phyloP scores from a whole-genome alignment of 2,797 vertebrate genomes.

The Myiotriccus ornatus region DNA sequence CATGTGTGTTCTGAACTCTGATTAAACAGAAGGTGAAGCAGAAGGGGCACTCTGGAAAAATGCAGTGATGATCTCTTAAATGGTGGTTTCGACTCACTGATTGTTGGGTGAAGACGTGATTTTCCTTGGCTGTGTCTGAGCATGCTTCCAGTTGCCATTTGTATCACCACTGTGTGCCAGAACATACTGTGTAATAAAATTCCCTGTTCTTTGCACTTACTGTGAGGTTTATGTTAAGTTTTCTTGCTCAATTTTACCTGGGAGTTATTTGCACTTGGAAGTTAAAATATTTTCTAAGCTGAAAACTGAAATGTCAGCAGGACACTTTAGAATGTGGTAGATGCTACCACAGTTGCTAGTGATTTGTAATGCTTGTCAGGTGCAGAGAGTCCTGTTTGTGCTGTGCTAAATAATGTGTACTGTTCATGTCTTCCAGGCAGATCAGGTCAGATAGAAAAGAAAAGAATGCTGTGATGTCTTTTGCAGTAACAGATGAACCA shows the following conservation, averaged over 20 bases:
- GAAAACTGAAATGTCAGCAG: background rate
- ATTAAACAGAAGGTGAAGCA: background rate
- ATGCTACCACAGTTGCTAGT: background rate
- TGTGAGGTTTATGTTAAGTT: background rate
- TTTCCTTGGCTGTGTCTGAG: conserved; percentile 63
- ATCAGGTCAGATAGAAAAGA: conserved; percentile 92
- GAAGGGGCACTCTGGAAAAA: background rate
- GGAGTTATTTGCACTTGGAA: background rate
- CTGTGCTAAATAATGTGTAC: background rate
- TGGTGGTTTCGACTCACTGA: conserved; percentile 41
- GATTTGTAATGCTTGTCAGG: background rate
- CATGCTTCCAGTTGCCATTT: background rate
- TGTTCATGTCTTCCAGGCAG: conserved; percentile 83
- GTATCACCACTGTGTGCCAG: background rate
- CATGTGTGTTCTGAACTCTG: background rate
- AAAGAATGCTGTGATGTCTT: conserved; percentile 94
- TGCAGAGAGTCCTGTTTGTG: background rate
- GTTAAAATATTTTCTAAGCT: background rate
- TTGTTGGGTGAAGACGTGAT: conserved; percentile 15
- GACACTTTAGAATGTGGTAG: background rate
- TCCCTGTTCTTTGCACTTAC: background rate
- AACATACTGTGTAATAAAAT: background rate
- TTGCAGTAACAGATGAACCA: conserved; percentile 91
- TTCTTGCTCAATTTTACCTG: background rate
- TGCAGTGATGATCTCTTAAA: conserved; percentile 20